phyloP scores from a whole-genome alignment of 1,140 invertebrate genomes.

The Nautilus pompilius region DNA sequence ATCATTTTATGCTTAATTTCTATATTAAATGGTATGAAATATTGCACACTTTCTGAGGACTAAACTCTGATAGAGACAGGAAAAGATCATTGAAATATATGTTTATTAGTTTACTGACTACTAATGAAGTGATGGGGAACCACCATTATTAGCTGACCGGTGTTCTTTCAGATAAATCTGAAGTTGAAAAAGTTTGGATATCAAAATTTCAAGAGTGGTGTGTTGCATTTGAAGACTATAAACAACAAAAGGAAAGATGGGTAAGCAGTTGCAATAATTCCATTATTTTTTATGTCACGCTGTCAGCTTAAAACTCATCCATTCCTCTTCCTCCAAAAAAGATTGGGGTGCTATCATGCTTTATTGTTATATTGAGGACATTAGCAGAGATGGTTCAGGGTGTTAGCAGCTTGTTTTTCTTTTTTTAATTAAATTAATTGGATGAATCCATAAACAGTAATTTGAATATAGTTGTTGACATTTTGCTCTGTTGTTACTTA shows the following conservation, averaged over 20 bases:
- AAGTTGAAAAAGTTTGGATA: conserved; percentile 3
- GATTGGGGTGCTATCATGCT: too few relatives aligned
- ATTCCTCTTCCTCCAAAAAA: too few relatives aligned
- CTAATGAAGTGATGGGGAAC: background rate
- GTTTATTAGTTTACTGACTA: background rate
- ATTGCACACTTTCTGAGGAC: background rate
- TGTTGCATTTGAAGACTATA: background rate
- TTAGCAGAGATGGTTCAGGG: too few relatives aligned
- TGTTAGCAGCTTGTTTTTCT: too few relatives aligned
- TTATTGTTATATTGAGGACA: too few relatives aligned
- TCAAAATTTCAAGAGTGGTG: conserved; percentile 1
- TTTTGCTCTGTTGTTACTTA: too few relatives aligned
- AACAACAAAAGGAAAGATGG: background rate
- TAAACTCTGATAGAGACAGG: background rate
- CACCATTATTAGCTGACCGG: background rate
- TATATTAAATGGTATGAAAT: background rate
- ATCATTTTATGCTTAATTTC: background rate
- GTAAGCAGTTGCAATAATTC: too few relatives aligned
- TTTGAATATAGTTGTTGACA: too few relatives aligned
- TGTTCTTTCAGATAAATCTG: background rate
- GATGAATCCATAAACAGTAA: too few relatives aligned
- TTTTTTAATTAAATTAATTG: too few relatives aligned
- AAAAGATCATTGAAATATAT: background rate
- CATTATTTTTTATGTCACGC: too few relatives aligned
- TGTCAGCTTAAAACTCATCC: too few relatives aligned